phyloP scores from a whole-genome alignment of 2,797 vertebrate species.

The Ciconia nigra region DNA sequence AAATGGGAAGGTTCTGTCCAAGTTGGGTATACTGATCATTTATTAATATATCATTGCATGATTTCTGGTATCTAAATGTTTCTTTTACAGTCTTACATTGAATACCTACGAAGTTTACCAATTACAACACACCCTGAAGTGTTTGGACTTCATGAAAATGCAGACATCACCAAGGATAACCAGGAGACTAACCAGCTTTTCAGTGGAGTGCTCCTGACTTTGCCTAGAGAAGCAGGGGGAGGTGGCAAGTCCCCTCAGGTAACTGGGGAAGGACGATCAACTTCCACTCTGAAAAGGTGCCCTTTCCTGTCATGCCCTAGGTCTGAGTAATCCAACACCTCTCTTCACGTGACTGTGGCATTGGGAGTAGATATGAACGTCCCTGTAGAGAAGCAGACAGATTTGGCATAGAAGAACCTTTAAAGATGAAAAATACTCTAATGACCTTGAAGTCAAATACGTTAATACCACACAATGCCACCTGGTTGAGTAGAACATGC shows the following conservation, averaged over 20 bases:
- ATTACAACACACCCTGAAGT: conserved; percentile 86
- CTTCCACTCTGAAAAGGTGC: not conserved
- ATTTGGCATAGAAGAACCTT: not conserved
- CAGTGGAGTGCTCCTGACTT: conserved; percentile 86
- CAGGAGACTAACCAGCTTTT: conserved; percentile 94
- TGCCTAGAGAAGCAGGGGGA: conserved; percentile 86
- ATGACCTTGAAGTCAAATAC: not conserved
- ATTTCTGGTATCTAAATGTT: not conserved
- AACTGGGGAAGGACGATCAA: not conserved
- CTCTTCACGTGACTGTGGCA: not conserved
- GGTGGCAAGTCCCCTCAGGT: conserved; percentile 91
- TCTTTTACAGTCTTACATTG: conserved; percentile 82
- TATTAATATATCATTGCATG: not conserved
- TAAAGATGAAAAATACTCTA: not conserved
- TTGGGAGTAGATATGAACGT: not conserved
- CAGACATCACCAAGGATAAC: conserved; percentile 94
- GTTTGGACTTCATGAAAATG: conserved; percentile 92
- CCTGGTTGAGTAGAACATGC: not conserved
- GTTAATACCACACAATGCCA: not conserved
- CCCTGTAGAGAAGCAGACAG: not conserved
- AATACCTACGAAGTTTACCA: conserved; percentile 85
- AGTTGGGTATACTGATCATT: not conserved
- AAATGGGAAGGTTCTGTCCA: not conserved
- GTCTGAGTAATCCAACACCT: not conserved
- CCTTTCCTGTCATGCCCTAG: not conserved